Percentiles rank a stretch among this genome's conserved stretches.
Evolutionary conservation across 2,797 vertebrate genomes (phyloP).

Genomic region (Echiichthys vipera): DNA sequence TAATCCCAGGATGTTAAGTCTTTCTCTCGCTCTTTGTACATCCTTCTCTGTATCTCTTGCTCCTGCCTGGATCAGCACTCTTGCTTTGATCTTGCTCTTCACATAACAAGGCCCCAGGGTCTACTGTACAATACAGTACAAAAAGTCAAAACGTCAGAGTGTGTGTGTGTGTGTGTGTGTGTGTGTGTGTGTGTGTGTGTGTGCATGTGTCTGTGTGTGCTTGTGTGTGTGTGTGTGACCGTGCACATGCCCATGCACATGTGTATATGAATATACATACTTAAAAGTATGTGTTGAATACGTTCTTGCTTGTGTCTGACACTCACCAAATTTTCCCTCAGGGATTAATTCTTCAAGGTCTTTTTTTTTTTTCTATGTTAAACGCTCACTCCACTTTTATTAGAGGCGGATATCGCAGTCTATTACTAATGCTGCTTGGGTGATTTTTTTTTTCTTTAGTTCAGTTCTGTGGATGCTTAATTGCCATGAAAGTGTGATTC

Average conservation of each 20-base stretch:
- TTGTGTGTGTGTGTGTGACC: constrained; percentile 10
- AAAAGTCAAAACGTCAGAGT: constrained; percentile 41
- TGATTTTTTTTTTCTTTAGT: neutral
- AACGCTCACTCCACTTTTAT: constrained; percentile 52
- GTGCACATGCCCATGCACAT: neutral
- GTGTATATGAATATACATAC: constrained; percentile 24
- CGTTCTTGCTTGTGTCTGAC: constrained; percentile 56
- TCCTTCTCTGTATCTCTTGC: constrained; percentile 44
- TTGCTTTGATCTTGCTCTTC: constrained; percentile 73
- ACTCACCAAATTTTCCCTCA: constrained; percentile 41
- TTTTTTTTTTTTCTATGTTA: constrained; percentile 25
- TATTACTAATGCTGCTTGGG: constrained; percentile 39
- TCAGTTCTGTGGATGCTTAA: constrained; percentile 41
- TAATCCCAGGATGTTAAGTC: constrained; percentile 40
- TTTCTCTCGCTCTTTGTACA: constrained; percentile 33
- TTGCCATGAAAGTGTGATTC: constrained; percentile 51
- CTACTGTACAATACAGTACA: constrained; percentile 43
- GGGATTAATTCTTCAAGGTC: constrained; percentile 51
- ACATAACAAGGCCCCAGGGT: constrained; percentile 77
- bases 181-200: no score
- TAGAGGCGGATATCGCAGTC: constrained; percentile 27
- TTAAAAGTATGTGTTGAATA: constrained; percentile 47
- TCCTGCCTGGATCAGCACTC: constrained; percentile 56
- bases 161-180: no score
- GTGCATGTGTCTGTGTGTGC: no score